Evolutionary conservation across 2,113 vertebrate species (phyloP).

Genomic region (Pogonocichla stellata): DNA sequence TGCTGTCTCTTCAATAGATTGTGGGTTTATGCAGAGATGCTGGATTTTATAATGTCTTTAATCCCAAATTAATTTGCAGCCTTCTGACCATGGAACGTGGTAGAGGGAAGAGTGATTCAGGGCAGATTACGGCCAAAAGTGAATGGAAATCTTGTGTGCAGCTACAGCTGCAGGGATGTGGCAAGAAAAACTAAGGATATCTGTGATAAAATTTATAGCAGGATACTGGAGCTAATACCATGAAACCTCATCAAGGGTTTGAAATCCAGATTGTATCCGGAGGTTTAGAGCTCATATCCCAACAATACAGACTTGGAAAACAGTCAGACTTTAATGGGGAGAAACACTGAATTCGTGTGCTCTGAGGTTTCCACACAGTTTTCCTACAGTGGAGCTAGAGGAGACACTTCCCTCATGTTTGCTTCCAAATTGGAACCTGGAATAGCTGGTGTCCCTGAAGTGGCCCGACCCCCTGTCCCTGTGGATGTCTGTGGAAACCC

Average conservation of each 20-base stretch:
- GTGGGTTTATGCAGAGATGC: background rate
- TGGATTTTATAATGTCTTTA: background rate
- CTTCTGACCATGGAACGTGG: background rate
- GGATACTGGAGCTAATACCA: background rate
- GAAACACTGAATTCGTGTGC: background rate
- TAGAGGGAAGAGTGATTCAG: background rate
- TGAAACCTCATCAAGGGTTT: background rate
- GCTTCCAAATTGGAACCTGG: background rate
- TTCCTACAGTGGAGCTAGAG: background rate
- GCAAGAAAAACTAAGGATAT: background rate
- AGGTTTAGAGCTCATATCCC: background rate
- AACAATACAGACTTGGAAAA: background rate
- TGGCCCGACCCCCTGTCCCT: background rate
- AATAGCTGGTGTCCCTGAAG: background rate
- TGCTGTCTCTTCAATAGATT: background rate
- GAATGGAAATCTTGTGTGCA: background rate
- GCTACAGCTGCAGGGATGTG: background rate
- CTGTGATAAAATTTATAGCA: background rate
- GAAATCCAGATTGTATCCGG: background rate
- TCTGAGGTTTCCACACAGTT: background rate
- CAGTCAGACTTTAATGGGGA: background rate
- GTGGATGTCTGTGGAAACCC: background rate
- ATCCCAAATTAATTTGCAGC: background rate
- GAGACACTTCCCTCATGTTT: background rate
- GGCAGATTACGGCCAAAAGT: background rate